A percentile compares a stretch with the other conserved stretches of the same genome.
Evolutionary conservation across 2,888 invertebrate species (phyloP).

Genomic region (Trilocha varians): DNA sequence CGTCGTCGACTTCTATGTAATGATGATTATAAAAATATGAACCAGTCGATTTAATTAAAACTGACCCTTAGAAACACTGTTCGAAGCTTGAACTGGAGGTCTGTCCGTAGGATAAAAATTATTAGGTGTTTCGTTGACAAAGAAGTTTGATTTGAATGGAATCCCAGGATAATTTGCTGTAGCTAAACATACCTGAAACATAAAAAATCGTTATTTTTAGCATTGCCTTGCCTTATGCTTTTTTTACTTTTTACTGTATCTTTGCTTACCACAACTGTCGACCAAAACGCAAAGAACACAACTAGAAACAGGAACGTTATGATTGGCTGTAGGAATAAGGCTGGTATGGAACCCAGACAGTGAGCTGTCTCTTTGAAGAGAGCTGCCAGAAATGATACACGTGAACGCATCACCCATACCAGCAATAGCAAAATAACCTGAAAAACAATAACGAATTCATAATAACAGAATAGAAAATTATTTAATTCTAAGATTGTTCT

Average conservation of each 20-base stretch:
- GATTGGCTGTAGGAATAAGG: conserved; percentile 87
- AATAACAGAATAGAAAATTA: neutral
- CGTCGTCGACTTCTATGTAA: too few relatives aligned
- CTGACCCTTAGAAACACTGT: neutral
- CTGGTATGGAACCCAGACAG: conserved; percentile 88
- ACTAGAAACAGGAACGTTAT: conserved; percentile 86
- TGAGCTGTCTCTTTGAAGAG: conserved; percentile 92
- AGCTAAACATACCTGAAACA: conserved; percentile 77
- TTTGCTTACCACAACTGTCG: conserved; percentile 82
- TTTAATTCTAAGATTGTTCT: neutral
- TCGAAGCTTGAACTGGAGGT: conserved; percentile 31
- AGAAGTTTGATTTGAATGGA: conserved; percentile 58
- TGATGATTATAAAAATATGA: too few relatives aligned
- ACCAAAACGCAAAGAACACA: conserved; percentile 89
- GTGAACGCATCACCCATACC: conserved; percentile 83
- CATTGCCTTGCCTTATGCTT: too few relatives aligned
- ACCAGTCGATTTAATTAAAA: too few relatives aligned
- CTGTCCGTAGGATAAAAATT: conserved; percentile 31
- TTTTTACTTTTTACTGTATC: neutral
- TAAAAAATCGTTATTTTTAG: neutral
- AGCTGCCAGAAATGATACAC: conserved; percentile 86
- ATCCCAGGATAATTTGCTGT: conserved; percentile 84
- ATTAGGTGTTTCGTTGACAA: conserved; percentile 43
- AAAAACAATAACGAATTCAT: conserved; percentile 21
- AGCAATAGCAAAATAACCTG: conserved; percentile 82